These are phyloP conservation scores for Bergia sp. DNA, from an alignment of 92 coral and sea anemone genomes.

Conservation along the genomic window DNA sequence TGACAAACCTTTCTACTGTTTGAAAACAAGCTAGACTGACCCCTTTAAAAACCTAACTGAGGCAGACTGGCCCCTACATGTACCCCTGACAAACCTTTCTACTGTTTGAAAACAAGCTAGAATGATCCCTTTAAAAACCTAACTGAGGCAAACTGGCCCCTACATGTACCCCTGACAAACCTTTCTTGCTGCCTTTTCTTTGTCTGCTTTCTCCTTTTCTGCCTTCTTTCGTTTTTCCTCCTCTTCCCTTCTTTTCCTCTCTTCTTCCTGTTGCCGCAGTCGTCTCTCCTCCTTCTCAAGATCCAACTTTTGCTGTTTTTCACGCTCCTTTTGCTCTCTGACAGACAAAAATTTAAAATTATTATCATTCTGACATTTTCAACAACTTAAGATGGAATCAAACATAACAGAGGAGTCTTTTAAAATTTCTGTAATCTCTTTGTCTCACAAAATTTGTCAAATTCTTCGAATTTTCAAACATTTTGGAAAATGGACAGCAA, in stretches of 20 bases:
- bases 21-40: no score
- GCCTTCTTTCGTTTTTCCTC: slow-evolving; percentile 89
- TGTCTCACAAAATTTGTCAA: no score
- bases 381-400: no score
- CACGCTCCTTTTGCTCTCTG: slow-evolving; percentile 95
- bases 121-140: no score
- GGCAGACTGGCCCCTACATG: no score
- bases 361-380: background rate
- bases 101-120: no score
- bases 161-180: slow-evolving; percentile 29
- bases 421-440: no score
- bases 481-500: background rate
- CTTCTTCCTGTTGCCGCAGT: slow-evolving; percentile 94
- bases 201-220: slow-evolving; percentile 92
- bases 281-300: slow-evolving; percentile 89
- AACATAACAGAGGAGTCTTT: background rate
- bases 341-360: background rate
- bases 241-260: slow-evolving; percentile 86
- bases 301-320: slow-evolving; percentile 86
- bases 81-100: no score
- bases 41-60: no score
- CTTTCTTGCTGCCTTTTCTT: slow-evolving; percentile 86
- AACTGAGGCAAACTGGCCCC: no score
- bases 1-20: no score
- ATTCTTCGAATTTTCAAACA: background rate